A percentile compares a stretch with the other conserved stretches of the same genome.
Evolutionary conservation across 2,888 invertebrate species (phyloP).

Genomic region (Xestia ashworthii): DNA sequence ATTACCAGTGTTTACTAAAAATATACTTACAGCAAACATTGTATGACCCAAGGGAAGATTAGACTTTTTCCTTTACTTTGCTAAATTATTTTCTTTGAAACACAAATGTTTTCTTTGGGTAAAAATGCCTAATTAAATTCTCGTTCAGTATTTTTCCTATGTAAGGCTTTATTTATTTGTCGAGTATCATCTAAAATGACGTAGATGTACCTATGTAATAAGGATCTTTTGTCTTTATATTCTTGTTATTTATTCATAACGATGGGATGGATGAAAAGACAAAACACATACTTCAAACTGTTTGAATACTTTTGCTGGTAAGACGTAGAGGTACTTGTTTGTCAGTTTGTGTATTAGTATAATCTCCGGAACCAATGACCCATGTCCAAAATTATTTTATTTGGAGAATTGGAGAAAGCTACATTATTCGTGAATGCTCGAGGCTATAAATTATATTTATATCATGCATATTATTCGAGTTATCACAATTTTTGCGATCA

Average conservation of each 20-base stretch:
- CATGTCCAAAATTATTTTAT: too few species aligned
- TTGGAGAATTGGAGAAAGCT: too few species aligned
- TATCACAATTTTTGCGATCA: background rate
- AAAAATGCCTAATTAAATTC: slow-evolving; percentile 50
- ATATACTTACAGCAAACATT: slow-evolving; percentile 36
- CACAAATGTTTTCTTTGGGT: slow-evolving; percentile 35
- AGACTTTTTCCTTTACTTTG: slow-evolving; percentile 25
- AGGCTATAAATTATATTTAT: too few species aligned
- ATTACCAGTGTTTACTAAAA: slow-evolving; percentile 41
- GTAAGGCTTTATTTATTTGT: slow-evolving; percentile 17
- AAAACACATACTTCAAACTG: background rate
- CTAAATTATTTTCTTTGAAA: slow-evolving; percentile 35
- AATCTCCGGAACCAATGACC: too few species aligned
- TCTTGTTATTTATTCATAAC: background rate
- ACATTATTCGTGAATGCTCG: too few species aligned
- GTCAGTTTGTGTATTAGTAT: too few species aligned
- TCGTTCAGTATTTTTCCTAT: slow-evolving; percentile 27
- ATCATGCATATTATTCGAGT: too few species aligned
- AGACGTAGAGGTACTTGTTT: too few species aligned
- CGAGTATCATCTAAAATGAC: slow-evolving; percentile 17
- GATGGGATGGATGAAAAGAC: background rate
- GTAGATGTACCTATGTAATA: background rate
- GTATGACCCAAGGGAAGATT: slow-evolving; percentile 45
- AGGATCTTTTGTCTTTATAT: background rate
- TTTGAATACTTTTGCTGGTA: background rate